phyloP scores from a whole-genome alignment of 2,888 invertebrate genomes.

The Drosophila anceps region DNA sequence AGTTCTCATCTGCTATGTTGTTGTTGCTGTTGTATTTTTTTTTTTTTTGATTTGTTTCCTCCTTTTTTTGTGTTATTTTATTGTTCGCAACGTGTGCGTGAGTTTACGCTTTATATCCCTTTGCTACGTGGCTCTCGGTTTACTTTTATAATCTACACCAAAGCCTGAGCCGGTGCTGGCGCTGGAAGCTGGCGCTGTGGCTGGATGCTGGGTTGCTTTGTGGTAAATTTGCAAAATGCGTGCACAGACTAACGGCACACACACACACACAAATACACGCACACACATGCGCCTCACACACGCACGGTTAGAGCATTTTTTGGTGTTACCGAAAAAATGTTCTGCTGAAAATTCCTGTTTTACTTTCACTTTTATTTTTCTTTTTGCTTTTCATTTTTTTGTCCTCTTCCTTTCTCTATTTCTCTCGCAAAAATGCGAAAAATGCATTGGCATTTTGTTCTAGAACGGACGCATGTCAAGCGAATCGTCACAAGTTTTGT shows the following conservation, averaged over 20 bases:
- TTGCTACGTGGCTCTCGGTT: constrained; percentile 69
- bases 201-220: constrained; percentile 50
- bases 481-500: constrained; percentile 17
- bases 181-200: constrained; percentile 17
- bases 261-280: not conserved
- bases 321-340: constrained; percentile 39
- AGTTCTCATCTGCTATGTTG: not conserved
- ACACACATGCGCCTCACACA: not conserved
- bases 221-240: constrained; percentile 81
- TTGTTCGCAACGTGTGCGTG: constrained; percentile 68
- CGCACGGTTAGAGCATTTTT: constrained; percentile 21
- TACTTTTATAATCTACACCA: constrained; percentile 75
- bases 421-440: constrained; percentile 18
- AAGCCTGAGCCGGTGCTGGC: constrained; percentile 22
- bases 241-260: constrained; percentile 68
- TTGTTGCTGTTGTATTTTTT: constrained; percentile 12
- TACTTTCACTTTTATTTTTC: constrained; percentile 16
- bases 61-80: constrained; percentile 37
- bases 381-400: constrained; percentile 6
- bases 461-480: constrained; percentile 17
- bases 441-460: constrained; percentile 26
- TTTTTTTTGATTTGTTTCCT: constrained; percentile 13
- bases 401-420: not conserved
- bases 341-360: constrained; percentile 41
- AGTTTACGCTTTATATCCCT: constrained; percentile 76